phyloP scores from a whole-genome alignment of 2,888 invertebrate species.

The Lasioglossum villosulum region DNA sequence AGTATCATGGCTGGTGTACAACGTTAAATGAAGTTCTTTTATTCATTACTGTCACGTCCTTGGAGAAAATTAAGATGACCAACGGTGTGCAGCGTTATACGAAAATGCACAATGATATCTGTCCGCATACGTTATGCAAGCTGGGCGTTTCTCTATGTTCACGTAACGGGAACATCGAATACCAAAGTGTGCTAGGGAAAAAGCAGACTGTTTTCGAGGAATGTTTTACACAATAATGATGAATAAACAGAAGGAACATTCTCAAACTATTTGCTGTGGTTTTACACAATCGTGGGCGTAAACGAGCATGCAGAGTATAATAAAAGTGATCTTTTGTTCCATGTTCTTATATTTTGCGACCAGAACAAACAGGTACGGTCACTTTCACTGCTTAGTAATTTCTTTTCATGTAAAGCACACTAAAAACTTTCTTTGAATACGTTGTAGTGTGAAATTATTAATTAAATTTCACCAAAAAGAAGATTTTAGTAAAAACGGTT shows the following conservation, averaged over 20 bases:
- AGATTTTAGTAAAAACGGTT: not conserved
- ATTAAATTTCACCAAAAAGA: not conserved
- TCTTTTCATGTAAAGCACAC: not conserved
- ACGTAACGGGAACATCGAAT: not conserved
- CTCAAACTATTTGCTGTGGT: not conserved
- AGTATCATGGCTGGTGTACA: not conserved
- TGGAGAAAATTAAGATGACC: not conserved
- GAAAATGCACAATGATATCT: not conserved
- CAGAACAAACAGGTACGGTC: not conserved
- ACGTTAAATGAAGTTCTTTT: not conserved
- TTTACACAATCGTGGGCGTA: not conserved
- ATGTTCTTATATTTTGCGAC: not conserved
- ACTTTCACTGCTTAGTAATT: not conserved
- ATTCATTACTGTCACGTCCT: not conserved
- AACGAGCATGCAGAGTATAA: not conserved
- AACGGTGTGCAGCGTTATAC: not conserved
- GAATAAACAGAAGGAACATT: not conserved
- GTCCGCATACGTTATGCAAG: not conserved
- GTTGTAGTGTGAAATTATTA: not conserved
- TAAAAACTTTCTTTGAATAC: not conserved
- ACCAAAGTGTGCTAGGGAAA: not conserved
- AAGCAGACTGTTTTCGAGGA: not conserved
- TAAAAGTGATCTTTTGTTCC: not conserved
- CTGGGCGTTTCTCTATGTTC: not conserved
- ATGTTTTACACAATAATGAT: not conserved